Conservation (phyloP, 2,113 vertebrate species). For the Psammodynastes pulverulentus region DNA sequence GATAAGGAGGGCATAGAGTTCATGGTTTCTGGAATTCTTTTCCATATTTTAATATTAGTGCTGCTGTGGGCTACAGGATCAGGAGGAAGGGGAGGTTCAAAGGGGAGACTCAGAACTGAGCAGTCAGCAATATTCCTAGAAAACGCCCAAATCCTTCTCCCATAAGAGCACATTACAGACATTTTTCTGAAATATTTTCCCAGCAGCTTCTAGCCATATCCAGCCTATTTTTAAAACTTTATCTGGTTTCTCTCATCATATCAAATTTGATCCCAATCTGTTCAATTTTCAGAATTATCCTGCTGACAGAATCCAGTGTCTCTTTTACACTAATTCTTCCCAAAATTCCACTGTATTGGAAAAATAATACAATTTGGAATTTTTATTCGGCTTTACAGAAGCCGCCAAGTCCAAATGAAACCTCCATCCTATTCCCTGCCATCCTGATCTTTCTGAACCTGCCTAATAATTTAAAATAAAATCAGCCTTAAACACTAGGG, state of each 20-base stretch:
- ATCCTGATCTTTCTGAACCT: background rate
- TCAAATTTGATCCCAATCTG: background rate
- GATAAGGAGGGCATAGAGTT: background rate
- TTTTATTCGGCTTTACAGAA: background rate
- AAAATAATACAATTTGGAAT: background rate
- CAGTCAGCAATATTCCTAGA: background rate
- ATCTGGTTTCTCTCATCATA: background rate
- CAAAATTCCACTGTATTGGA: background rate
- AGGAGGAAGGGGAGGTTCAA: background rate
- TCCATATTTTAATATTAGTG: background rate
- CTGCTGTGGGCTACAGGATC: background rate
- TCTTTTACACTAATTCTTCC: background rate
- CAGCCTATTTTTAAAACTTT: background rate
- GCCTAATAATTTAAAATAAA: background rate
- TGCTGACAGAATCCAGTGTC: background rate
- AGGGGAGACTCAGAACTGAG: background rate
- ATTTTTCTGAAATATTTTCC: background rate
- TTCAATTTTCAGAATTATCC: background rate
- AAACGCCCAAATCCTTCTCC: background rate
- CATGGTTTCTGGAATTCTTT: background rate
- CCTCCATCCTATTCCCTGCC: background rate
- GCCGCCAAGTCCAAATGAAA: background rate
- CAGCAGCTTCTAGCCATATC: background rate
- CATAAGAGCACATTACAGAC: background rate
- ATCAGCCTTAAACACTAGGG: background rate